Evolutionary conservation across 2,888 invertebrate genomes (phyloP).

Genomic region (Lumbricus terrestris): DNA sequence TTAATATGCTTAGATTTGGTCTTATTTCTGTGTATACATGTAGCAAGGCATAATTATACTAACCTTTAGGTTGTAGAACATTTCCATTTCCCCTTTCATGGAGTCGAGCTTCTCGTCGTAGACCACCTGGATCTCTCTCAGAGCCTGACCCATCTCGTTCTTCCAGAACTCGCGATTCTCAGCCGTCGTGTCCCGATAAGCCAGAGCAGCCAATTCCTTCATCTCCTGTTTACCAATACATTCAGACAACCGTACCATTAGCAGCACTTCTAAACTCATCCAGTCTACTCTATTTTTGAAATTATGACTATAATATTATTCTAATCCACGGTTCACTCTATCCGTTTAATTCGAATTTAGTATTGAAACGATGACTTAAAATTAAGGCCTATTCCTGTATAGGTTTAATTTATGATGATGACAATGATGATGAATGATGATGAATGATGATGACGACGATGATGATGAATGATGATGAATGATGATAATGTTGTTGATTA

Average conservation of each 20-base stretch:
- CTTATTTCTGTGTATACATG: neutral
- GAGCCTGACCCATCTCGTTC: constrained; percentile 62
- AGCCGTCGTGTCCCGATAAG: constrained; percentile 62
- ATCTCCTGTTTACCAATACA: constrained; percentile 55
- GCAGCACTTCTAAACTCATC: neutral
- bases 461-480: no score
- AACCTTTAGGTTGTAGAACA: constrained; percentile 63
- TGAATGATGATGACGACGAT: no score
- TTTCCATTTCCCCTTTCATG: constrained; percentile 61
- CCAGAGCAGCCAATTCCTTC: constrained; percentile 62
- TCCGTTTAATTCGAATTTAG: neutral
- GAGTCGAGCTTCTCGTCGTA: constrained; percentile 61
- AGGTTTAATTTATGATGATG: no score
- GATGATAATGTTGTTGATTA: no score
- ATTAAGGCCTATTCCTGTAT: no score
- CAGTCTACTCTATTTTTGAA: neutral
- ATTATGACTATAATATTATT: no score
- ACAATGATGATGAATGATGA: no score
- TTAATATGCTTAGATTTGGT: neutral
- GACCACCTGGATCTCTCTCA: constrained; percentile 62
- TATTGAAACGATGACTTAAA: neutral
- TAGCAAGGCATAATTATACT: neutral
- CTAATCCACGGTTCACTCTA: neutral
- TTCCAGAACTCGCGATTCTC: constrained; percentile 65
- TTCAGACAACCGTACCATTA: neutral